A percentile compares a stretch with the other conserved stretches of the same genome.
Conservation (phyloP, 1,140 invertebrate genomes). For the Drosophila ironensis region DNA sequence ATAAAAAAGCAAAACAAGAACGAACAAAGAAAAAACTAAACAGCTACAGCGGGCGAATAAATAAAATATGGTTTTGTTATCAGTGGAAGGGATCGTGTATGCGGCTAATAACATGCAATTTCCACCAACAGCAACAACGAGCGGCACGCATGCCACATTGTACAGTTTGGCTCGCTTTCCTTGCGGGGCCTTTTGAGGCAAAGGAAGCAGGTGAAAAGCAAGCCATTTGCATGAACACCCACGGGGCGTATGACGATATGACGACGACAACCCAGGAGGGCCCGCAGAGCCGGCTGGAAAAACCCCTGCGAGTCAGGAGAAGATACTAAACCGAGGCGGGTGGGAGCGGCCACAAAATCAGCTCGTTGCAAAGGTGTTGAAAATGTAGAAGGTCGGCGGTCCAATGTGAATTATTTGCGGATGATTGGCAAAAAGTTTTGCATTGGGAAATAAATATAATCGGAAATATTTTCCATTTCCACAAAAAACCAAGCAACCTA, state of each 20-base stretch:
- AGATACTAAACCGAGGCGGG: not conserved
- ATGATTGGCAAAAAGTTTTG: not conserved
- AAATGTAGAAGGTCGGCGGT: slow-evolving; percentile 69
- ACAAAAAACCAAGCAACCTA: too few relatives aligned
- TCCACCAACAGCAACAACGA: slow-evolving; percentile 58
- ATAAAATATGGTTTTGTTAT: slow-evolving; percentile 76
- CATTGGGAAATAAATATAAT: too few relatives aligned
- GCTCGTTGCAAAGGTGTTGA: slow-evolving; percentile 61
- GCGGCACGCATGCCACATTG: slow-evolving; percentile 37
- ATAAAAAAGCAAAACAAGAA: slow-evolving; percentile 25
- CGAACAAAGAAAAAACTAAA: slow-evolving; percentile 16
- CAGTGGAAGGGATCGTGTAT: slow-evolving; percentile 75
- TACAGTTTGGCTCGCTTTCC: slow-evolving; percentile 22
- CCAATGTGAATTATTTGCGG: not conserved
- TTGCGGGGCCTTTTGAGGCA: slow-evolving; percentile 32
- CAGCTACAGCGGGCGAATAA: slow-evolving; percentile 20
- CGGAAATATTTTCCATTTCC: too few relatives aligned
- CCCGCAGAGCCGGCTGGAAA: slow-evolving; percentile 24
- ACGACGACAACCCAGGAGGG: slow-evolving; percentile 42
- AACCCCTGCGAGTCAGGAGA: slow-evolving; percentile 1
- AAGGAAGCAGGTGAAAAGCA: slow-evolving; percentile 76
- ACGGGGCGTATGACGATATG: slow-evolving; percentile 41
- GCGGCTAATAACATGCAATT: slow-evolving; percentile 78
- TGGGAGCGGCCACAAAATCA: not conserved
- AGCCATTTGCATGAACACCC: slow-evolving; percentile 76